phyloP scores from a whole-genome alignment of 2,888 invertebrate genomes.

The Drosophila algonquin region DNA sequence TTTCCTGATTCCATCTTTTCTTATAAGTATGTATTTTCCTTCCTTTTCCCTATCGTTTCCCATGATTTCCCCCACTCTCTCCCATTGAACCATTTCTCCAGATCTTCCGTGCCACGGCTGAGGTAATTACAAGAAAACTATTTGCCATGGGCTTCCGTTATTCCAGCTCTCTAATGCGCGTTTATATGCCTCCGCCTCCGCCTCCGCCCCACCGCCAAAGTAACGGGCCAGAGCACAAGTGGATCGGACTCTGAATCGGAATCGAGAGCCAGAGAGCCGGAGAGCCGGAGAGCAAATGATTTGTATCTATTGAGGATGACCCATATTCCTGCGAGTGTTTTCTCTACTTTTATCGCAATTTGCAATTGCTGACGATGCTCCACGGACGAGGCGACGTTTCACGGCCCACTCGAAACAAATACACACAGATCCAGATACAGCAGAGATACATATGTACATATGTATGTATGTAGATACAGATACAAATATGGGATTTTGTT shows the following conservation, averaged over 20 bases:
- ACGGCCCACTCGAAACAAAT: constrained; percentile 26
- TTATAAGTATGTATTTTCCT: background rate
- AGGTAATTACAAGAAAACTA: background rate
- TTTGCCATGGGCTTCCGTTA: background rate
- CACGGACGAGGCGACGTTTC: constrained; percentile 27
- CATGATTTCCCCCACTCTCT: background rate
- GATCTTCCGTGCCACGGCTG: background rate
- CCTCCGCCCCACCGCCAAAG: background rate
- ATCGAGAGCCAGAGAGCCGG: constrained; percentile 5
- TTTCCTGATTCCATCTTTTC: no score
- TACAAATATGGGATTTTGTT: constrained; percentile 27
- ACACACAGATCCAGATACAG: background rate
- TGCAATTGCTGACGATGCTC: constrained; percentile 40
- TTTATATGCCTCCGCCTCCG: no score
- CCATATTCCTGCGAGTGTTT: constrained; percentile 24
- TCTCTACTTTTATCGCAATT: constrained; percentile 41
- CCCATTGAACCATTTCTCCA: background rate
- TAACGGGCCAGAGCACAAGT: constrained; percentile 35
- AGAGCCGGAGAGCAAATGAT: background rate
- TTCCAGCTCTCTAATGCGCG: background rate
- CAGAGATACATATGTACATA: background rate
- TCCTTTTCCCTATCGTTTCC: background rate
- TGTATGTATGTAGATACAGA: background rate
- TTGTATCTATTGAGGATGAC: constrained; percentile 31
- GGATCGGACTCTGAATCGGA: constrained; percentile 4